Evolutionary conservation across 2,113 vertebrate genomes (phyloP), one percentile per base, ranked within the genome.

Genomic region (Picathartes gymnocephalus): DNA sequence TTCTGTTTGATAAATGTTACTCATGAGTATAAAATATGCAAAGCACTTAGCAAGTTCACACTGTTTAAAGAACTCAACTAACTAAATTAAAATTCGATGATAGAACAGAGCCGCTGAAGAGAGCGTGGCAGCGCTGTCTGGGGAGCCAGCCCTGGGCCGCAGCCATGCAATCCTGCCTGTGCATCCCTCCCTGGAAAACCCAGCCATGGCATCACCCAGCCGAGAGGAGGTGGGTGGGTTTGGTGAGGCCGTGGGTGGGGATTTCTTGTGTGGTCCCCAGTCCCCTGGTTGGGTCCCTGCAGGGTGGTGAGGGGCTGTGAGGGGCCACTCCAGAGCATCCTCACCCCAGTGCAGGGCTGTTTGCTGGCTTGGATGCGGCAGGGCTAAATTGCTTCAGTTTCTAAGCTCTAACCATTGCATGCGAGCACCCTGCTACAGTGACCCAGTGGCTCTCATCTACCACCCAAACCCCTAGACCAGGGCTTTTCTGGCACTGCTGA

Each of bases 1-100:
- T 93, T 95, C 96, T 91, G 86, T 88, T 97, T 97, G 97, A 97
- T 97, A 93, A 96, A 95, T 97, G 95, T 94, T 91, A 83, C 93
- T 95, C 78, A 24, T 25, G 82, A 93, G 86, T 89, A 94, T 97
- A 95, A 97, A 96, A 96, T 95, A 96, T 95, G 96, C 96, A 96
- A 92, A 94, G 88, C 96, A 89, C 93, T 96, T 96, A 94, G 90
- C 92, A 88, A 94, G 93, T 96, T 97, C 94, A 70, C 96, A 92
- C 94, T 97, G 92, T 96, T 95, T 94, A 85, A 97, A 96, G 96
- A 97, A 96, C 93, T 97, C 90, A 62, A 82, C 95, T 84, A 94
- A 91, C 92, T 73, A 76, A 88, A 97, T 95, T 94, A 96, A 95
- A 97, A 95, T 96, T 92, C 91, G 23, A 91, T 93, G 93, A 81